Conservation (phyloP, 1,140 invertebrate species). For the Calliphora vicina region DNA sequence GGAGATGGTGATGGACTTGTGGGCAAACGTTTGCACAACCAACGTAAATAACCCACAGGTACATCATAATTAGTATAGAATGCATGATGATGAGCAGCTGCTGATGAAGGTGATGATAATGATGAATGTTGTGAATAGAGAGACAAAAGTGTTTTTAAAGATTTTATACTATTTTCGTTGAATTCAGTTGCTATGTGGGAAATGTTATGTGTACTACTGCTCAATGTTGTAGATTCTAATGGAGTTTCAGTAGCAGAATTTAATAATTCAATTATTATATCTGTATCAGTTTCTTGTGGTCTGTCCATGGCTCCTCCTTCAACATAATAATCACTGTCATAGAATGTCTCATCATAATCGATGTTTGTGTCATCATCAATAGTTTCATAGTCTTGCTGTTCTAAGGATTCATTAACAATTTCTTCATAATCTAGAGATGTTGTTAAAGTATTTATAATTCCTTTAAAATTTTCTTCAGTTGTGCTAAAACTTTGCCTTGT, state of each 20-base stretch:
- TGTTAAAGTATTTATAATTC: background rate
- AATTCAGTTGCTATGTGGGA: background rate
- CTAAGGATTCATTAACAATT: background rate
- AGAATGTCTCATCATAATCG: background rate
- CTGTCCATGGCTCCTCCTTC: background rate
- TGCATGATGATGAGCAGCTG: background rate
- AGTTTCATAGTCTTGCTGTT: background rate
- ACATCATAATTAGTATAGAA: slow-evolving; percentile 17
- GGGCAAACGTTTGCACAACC: background rate
- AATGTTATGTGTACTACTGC: too few relatives aligned
- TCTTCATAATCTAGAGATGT: background rate
- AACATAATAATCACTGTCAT: background rate
- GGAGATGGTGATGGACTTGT: background rate
- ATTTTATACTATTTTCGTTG: background rate
- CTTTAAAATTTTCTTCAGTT: background rate
- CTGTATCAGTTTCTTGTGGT: background rate
- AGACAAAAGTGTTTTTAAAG: background rate
- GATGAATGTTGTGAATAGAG: background rate
- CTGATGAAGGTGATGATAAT: background rate
- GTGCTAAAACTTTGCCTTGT: background rate
- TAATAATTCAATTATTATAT: background rate
- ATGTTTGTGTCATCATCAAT: background rate
- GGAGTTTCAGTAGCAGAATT: background rate
- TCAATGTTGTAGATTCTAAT: background rate
- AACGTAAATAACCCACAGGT: slow-evolving; percentile 11